These are phyloP conservation scores for Polymixis lichenea DNA, from an alignment of 2,888 invertebrate genomes.

Conservation along the genomic window DNA sequence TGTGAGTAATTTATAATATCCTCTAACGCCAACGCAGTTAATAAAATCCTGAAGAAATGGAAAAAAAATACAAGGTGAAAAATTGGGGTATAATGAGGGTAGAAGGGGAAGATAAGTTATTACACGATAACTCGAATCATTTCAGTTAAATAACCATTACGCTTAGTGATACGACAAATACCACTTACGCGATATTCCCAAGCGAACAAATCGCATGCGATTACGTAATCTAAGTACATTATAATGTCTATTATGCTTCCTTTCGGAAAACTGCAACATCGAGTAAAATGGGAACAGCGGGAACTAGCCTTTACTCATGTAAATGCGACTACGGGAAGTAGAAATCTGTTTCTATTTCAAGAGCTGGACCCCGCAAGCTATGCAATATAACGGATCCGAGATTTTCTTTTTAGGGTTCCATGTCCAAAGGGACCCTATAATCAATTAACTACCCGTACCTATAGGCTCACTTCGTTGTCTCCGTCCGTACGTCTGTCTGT, in stretches of 20 bases:
- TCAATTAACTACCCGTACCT: too few relatives aligned
- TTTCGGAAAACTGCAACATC: slow-evolving; percentile 49
- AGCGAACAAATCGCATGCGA: slow-evolving; percentile 39
- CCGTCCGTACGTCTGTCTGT: too few relatives aligned
- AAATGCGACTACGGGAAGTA: slow-evolving; percentile 51
- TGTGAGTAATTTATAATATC: not conserved
- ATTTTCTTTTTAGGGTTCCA: slow-evolving; percentile 26
- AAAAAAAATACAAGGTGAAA: not conserved
- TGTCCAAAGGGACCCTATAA: too few relatives aligned
- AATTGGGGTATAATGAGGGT: not conserved
- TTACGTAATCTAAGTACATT: slow-evolving; percentile 40
- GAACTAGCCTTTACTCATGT: slow-evolving; percentile 56
- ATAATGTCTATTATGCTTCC: slow-evolving; percentile 54
- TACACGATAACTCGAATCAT: not conserved
- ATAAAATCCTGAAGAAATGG: not conserved
- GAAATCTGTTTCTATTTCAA: slow-evolving; percentile 53
- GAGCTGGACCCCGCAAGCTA: slow-evolving; percentile 30
- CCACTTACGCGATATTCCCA: slow-evolving; percentile 4
- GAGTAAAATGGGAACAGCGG: slow-evolving; percentile 12
- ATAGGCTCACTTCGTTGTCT: not conserved
- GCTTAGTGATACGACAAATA: slow-evolving; percentile 1
- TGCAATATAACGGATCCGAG: slow-evolving; percentile 33
- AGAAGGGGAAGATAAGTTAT: too few relatives aligned
- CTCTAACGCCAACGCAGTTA: not conserved
- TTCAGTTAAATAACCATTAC: not conserved